Evolutionary conservation across 2,797 vertebrate genomes (phyloP).

Genomic region (Crenuchus spilurus): DNA sequence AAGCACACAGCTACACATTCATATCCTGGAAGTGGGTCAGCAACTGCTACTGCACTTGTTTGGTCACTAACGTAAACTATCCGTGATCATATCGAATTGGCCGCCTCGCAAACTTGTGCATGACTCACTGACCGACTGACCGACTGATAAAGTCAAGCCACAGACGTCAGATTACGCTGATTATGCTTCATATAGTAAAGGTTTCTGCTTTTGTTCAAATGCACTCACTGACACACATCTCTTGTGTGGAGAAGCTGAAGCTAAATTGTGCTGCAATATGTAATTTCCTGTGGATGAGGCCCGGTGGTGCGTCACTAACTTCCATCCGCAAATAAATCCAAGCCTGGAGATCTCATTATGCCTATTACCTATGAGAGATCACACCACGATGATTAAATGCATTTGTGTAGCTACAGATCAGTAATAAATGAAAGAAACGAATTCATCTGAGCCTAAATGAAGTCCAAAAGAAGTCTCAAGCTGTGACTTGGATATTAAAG

Average conservation of each 20-base stretch:
- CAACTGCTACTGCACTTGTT: conserved; percentile 18
- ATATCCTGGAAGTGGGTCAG: conserved; percentile 36
- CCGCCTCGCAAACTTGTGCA: background rate
- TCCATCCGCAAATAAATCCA: conserved; percentile 34
- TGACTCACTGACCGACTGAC: background rate
- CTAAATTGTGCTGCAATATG: conserved; percentile 31
- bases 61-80: conserved; percentile 16
- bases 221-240: conserved; percentile 40
- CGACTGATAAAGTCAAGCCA: background rate
- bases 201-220: conserved; percentile 53
- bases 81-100: background rate
- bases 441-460: background rate
- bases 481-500: no score
- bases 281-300: conserved; percentile 49
- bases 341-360: conserved; percentile 36
- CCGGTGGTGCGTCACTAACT: conserved; percentile 28
- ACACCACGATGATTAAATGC: background rate
- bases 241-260: conserved; percentile 15
- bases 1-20: background rate
- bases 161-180: conserved; percentile 60
- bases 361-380: conserved; percentile 5
- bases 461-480: no score
- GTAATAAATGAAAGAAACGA: background rate
- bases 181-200: conserved; percentile 58
- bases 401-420: background rate